Base-by-base conservation (phyloP, 2,888 invertebrate species). In the Eubasilissa splendida region DNA sequence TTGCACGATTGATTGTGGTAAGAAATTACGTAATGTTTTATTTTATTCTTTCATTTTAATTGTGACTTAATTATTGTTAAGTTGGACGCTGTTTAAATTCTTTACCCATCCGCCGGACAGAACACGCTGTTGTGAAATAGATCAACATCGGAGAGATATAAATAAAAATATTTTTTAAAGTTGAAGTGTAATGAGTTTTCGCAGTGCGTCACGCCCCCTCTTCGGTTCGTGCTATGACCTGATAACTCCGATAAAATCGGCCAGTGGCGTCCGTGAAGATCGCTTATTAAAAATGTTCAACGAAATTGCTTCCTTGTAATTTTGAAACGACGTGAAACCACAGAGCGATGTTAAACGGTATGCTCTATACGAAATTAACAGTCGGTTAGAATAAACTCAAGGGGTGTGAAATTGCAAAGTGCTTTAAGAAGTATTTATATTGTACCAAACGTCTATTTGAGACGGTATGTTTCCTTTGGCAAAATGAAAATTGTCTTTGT, bases 281-380 rank as follows among this genome's bases (percentile, higher is more conserved):
- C 31, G 65, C 74, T 74, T 74, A 74, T 74, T 74, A 74, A 74
- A 74, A 74, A 74, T 74, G 74, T 74, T 74, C 58, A 31, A 14
- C 22, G 53, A 59, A 74, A 74, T 74, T 74, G 74, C 58, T 58
- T 42, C 33, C 74, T 54, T 71, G 71, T 71, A 71, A 71, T 14
- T 65, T 31, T 65, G 65, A 14, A 31, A 65, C 65, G 65, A 11
- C 31, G 14, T 14, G 58, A 14, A 58, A 58, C 14, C 58, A 12
- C n/a, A 58, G 14, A 14, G 58, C n/a, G 58, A 58, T 58, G 58
- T 58, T 58, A 58, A 58, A 58, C 14, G 14, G 12, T 8, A 9
- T 58, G 58, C 58, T 58, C 3, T 3, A 58, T 58, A n/a, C 14
- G 2, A 58, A 2, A 58, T 58, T 58, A 58, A 8, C 58, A 58